Evolutionary conservation across 1,140 invertebrate species (phyloP), one percentile per base, ranked within the genome.

Genomic region (Lanistes nyassanus): DNA sequence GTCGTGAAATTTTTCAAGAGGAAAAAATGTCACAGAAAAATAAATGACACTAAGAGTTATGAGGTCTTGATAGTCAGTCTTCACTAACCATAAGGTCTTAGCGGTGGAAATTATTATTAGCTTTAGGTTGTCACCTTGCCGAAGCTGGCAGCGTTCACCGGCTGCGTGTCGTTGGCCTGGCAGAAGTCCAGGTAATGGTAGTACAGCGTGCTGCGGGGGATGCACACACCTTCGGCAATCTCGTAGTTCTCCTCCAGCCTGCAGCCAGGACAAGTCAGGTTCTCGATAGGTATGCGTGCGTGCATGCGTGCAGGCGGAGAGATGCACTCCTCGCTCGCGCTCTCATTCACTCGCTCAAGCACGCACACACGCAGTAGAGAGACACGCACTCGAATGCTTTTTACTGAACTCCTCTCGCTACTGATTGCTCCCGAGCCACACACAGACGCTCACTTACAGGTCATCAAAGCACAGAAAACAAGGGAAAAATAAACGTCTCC

Each of bases 181-280:
- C 91, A 92, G 84, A 91, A 92, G 75, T 92, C 90, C 29, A 91
- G 87, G 82, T 92, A 92, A 80, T 92, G 91, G 42, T 88, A 85
- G 79, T 92, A 92, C 51, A 92, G 83, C 3, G 91, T 90, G 80
- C 90, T 91, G 47, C 92, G 80, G 1, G 92, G 91, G 39, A 92
- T 91, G 82, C 92, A 92, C 0, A 92, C 91, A 5, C 91, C 91
- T 66, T 92, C 91, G 0, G 90, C 90, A 70, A 91, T 87, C 82
- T 92, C 91, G 83, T 92, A 92, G 81, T 92, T 92, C 70, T 91
- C 90, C 74, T 92, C 89, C 51, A 92, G 82, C 91, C 90, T 90
- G 64, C 13, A 76, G 39, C 64, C 29, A 70, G 13, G 7, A 19
- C 31, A 29, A 26, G 21, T 64, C 2, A 62, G 39, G 26, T n/a